These are phyloP conservation scores for Osmerus mordax DNA, from an alignment of 2,113 vertebrate species.

Conservation along the genomic window DNA sequence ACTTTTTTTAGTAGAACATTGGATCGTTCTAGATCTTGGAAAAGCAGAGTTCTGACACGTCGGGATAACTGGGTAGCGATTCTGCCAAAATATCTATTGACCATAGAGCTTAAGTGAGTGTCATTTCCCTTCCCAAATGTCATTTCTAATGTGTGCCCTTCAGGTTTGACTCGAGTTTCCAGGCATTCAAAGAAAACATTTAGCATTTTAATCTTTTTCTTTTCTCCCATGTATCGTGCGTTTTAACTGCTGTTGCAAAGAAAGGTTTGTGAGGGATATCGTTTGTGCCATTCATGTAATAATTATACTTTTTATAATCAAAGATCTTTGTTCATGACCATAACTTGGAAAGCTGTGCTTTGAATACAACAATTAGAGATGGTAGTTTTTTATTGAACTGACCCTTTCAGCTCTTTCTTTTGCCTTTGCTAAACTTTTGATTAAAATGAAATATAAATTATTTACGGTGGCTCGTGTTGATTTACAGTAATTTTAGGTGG, in stretches of 20 bases:
- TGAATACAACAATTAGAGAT: conserved; percentile 79
- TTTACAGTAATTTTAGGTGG: background rate
- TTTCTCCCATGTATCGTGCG: conserved; percentile 31
- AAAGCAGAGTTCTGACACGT: no score
- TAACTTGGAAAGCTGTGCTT: conserved; percentile 80
- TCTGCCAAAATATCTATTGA: background rate
- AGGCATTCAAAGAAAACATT: conserved; percentile 19
- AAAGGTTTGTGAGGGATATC: conserved; percentile 82
- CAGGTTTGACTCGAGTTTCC: conserved; percentile 38
- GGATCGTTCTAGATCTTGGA: no score
- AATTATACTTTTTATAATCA: conserved; percentile 81
- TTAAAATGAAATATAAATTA: conserved; percentile 67
- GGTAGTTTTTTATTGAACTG: conserved; percentile 86
- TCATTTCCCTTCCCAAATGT: conserved; percentile 9
- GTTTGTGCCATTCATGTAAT: conserved; percentile 84
- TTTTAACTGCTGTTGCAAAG: conserved; percentile 84
- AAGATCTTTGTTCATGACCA: conserved; percentile 81
- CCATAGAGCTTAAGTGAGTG: background rate
- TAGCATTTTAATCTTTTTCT: conserved; percentile 24
- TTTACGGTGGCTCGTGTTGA: conserved; percentile 1
- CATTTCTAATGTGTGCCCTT: conserved; percentile 55
- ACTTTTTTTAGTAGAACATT: background rate
- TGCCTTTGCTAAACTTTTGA: conserved; percentile 89
- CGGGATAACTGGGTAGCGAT: no score
- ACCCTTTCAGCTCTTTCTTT: conserved; percentile 79